Base-by-base conservation (phyloP, 2,888 invertebrate species). In the Aleiodes testaceus region DNA sequence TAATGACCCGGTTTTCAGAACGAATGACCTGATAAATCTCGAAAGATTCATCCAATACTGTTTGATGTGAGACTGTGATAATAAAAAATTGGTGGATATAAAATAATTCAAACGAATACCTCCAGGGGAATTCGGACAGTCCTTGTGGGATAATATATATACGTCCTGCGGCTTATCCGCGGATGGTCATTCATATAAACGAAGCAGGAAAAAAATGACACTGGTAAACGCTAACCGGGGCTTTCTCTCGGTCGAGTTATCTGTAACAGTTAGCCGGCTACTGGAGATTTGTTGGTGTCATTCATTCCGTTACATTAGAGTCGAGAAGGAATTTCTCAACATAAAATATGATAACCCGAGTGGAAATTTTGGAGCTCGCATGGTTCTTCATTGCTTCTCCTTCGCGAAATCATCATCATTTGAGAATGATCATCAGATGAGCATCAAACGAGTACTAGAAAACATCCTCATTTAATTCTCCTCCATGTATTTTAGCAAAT, bases 81-180 rank as follows among this genome's bases (percentile, higher is more conserved):
- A 86, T 86, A 84, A 87, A 87, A 87, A 86, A 87, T 86, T 80
- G 80, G 76, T 53, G 84, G 85, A 84, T 82, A 85, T 86, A 85
- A 84, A 84, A 86, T 87, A 87, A 87, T 85, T 87, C 87, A 87
- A 86, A 87, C 83, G 84, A 87, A 87, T 87, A 86, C 36, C 74
- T 55, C 69, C 49, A 66, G 74, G 63, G 69, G 74, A 77, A 45
- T 68, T 61, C 69, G 75, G 75, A 77, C 75, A 72, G 75, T 70
- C 67, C 67, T 72, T 50, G 61, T 55, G 59, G 74, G 74, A 78
- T 83, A 79, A 87, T 86, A 85, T 85, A 82, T 85, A 76, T 68
- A 67, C 61, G 72, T 78, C 77, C 69, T 63, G 66, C 75, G 81
- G 84, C 85, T 87, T 87, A 87, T 87, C 86, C 86, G 79, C 80